phyloP scores from a whole-genome alignment of 2,113 vertebrate genomes.

The Dissostichus mawsoni region DNA sequence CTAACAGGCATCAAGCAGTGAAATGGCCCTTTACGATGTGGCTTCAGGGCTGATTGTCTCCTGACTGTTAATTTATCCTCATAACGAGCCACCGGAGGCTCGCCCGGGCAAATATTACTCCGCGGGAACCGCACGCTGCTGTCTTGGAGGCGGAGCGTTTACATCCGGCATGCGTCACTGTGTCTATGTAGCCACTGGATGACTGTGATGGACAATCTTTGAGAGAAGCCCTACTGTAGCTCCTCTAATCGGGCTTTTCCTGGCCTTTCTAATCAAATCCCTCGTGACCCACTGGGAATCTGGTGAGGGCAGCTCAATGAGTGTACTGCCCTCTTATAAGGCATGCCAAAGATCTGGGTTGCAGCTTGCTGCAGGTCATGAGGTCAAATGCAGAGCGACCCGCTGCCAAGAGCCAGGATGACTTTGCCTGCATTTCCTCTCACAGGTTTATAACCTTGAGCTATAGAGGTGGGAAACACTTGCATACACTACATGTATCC shows the following conservation, averaged over 20 bases:
- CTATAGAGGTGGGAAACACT: constrained; percentile 31
- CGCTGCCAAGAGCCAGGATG: constrained; percentile 43
- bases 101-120: constrained; percentile 32
- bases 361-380: constrained; percentile 38
- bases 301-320: constrained; percentile 12
- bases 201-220: constrained; percentile 55
- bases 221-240: constrained; percentile 12
- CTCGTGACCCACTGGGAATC: constrained; percentile 28
- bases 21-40: constrained; percentile 64
- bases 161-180: constrained; percentile 23
- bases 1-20: constrained; percentile 51
- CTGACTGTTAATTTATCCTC: constrained; percentile 70
- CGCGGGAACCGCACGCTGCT: constrained; percentile 36
- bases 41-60: constrained; percentile 69
- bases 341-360: constrained; percentile 30
- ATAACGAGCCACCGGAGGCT: constrained; percentile 70
- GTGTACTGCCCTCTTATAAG: constrained; percentile 26
- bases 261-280: constrained; percentile 44
- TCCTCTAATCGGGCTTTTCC: constrained; percentile 40
- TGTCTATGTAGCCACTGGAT: constrained; percentile 32
- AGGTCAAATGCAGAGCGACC: constrained; percentile 54
- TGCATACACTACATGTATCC: constrained; percentile 2
- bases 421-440: constrained; percentile 21
- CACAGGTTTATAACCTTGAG: constrained; percentile 52
- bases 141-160: constrained; percentile 22